Conservation (phyloP, 2,113 vertebrate genomes). For the Phoenicopterus ruber region DNA sequence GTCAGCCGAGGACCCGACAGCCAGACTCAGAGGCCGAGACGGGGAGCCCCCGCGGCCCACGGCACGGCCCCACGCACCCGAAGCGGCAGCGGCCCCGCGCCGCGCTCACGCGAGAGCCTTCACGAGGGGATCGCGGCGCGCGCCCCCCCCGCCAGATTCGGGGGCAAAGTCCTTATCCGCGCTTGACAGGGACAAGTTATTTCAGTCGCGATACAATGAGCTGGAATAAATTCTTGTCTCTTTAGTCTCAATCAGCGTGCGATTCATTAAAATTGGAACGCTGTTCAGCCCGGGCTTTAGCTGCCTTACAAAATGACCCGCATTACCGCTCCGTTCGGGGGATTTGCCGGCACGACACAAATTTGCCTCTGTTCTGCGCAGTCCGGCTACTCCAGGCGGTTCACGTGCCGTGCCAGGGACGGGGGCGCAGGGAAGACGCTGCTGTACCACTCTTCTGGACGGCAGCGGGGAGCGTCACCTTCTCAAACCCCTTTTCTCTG, state of each 20-base stretch:
- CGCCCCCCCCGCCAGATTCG: fast-evolving
- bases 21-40: background rate
- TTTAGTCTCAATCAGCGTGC: background rate
- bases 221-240: background rate
- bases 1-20: background rate
- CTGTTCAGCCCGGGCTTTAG: background rate
- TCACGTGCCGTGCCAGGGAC: too few relatives aligned
- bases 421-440: background rate
- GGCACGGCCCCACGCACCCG: too few relatives aligned
- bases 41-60: fast-evolving
- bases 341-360: background rate
- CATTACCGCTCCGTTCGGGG: background rate
- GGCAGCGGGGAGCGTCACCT: background rate
- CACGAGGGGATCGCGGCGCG: fast-evolving
- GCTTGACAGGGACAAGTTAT: background rate
- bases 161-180: background rate
- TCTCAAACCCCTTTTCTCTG: background rate
- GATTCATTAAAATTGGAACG: background rate
- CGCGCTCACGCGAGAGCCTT: fast-evolving
- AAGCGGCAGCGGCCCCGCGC: too few relatives aligned
- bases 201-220: background rate
- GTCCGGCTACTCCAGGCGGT: background rate
- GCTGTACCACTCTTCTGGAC: background rate
- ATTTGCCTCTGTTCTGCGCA: background rate
- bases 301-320: background rate